Conservation (phyloP, 2,113 vertebrate genomes). For the Planiliza haematocheilus region DNA sequence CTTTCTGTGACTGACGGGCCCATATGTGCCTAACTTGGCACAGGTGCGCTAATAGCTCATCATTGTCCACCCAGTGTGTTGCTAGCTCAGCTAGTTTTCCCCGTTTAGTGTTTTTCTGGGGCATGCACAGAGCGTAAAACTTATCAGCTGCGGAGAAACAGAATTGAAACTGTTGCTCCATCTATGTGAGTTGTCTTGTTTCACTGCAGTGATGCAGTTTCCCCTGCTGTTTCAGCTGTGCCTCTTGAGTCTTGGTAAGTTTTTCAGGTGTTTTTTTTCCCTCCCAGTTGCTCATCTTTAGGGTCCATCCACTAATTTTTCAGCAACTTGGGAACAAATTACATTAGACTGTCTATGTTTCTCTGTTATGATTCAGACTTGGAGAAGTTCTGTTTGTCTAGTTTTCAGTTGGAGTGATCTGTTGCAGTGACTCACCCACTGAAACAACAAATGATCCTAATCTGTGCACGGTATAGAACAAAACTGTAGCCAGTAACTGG, state of each 20-base stretch:
- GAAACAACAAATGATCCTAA: conserved; percentile 33
- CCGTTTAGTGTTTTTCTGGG: background rate
- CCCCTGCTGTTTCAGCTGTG: conserved; percentile 37
- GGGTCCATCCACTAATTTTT: no score
- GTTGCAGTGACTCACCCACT: conserved; percentile 3
- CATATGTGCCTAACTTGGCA: background rate
- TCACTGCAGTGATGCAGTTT: conserved; percentile 17
- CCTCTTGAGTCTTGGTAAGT: conserved; percentile 25
- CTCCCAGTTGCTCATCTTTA: no score
- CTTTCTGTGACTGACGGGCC: background rate
- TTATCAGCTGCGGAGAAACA: background rate
- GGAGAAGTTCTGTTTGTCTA: conserved; percentile 42
- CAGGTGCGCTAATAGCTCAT: conserved; percentile 15
- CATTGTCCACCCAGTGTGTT: no score
- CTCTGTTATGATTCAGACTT: background rate
- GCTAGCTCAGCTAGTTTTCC: background rate
- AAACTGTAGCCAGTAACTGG: no score
- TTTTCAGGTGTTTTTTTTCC: background rate
- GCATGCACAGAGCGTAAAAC: background rate
- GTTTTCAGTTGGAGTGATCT: conserved; percentile 53
- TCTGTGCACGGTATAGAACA: background rate
- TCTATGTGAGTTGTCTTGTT: background rate
- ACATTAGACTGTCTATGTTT: background rate
- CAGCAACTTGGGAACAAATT: no score
- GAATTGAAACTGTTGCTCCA: background rate